Conservation (phyloP, 2,113 vertebrate species). For the Progne subis region DNA sequence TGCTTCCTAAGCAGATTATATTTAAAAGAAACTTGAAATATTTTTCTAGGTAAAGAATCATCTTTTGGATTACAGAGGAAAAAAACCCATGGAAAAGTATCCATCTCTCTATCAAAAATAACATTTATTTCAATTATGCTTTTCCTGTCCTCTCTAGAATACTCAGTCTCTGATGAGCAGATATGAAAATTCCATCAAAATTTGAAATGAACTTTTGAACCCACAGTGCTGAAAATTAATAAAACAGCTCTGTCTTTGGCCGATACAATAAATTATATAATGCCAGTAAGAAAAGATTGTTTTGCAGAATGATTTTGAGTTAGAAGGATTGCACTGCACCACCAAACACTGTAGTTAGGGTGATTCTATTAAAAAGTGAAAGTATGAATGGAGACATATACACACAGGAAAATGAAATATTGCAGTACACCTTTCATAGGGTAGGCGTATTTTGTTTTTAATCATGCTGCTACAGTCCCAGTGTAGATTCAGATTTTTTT, state of each 20-base stretch:
- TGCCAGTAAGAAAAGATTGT: background rate
- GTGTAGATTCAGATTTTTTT: background rate
- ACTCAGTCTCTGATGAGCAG: background rate
- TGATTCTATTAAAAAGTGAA: constrained; percentile 1
- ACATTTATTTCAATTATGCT: background rate
- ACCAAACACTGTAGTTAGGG: background rate
- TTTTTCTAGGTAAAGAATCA: background rate
- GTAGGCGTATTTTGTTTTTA: background rate
- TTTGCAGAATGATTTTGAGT: background rate
- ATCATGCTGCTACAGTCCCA: background rate
- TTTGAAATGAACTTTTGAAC: constrained; percentile 12
- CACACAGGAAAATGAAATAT: background rate
- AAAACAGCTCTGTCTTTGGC: background rate
- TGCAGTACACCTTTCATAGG: background rate
- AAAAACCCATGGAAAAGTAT: background rate
- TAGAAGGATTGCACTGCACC: background rate
- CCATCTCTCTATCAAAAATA: background rate
- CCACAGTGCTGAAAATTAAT: background rate
- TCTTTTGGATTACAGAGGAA: background rate
- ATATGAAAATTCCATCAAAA: background rate
- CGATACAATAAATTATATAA: background rate
- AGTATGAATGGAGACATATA: background rate
- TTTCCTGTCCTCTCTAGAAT: background rate
- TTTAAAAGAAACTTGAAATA: background rate
- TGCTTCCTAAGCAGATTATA: background rate